Conservation (phyloP, 2,888 invertebrate species). For the Diadegma fenestrale region DNA sequence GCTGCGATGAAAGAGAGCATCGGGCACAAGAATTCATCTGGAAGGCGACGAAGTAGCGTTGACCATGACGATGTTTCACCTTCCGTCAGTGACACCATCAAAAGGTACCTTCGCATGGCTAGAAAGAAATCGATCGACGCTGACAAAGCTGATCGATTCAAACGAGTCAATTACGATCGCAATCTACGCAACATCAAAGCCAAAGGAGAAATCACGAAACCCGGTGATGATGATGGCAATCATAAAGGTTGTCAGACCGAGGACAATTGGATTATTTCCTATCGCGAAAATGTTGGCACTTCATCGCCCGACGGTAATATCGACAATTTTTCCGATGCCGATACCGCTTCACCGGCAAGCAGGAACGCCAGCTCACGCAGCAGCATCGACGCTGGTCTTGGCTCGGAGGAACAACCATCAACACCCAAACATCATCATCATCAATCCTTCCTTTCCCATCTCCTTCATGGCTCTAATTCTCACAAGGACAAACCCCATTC, state of each 20-base stretch:
- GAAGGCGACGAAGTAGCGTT: conserved; percentile 90
- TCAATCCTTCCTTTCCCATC: conserved; percentile 88
- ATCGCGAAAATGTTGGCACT: conserved; percentile 86
- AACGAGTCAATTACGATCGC: conserved; percentile 94
- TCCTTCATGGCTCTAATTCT: conserved; percentile 86
- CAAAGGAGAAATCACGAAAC: conserved; percentile 90
- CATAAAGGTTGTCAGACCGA: conserved; percentile 92
- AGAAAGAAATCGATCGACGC: conserved; percentile 94
- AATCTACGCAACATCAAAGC: conserved; percentile 94
- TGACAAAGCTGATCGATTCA: conserved; percentile 93
- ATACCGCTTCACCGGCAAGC: conserved; percentile 83
- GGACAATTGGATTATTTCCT: conserved; percentile 90
- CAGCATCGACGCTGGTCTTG: conserved; percentile 85
- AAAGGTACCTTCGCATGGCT: conserved; percentile 94
- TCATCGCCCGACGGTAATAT: conserved; percentile 81
- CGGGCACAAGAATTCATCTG: conserved; percentile 79
- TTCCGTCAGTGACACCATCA: conserved; percentile 94
- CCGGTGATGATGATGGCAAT: conserved; percentile 92
- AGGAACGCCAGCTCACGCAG: conserved; percentile 86
- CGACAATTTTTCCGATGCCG: conserved; percentile 79
- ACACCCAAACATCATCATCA: conserved; percentile 86
- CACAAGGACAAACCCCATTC: conserved; percentile 85
- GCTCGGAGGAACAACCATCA: conserved; percentile 84
- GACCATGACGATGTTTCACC: conserved; percentile 95
- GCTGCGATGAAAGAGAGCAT: conserved; percentile 77